These are phyloP conservation scores for Rhodophaea formosa DNA, from an alignment of 2,888 invertebrate genomes.

Conservation along the genomic window DNA sequence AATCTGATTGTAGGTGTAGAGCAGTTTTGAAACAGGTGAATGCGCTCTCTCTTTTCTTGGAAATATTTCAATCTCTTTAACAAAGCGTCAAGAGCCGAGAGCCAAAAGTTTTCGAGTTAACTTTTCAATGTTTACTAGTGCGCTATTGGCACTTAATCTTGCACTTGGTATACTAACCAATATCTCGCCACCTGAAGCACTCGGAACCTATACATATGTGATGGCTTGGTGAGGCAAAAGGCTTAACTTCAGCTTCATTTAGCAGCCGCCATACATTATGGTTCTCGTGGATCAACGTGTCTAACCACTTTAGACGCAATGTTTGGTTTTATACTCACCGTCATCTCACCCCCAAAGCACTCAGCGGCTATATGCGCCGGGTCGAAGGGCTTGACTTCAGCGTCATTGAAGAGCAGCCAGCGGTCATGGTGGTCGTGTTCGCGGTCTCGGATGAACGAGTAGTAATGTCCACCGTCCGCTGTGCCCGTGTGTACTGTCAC, in stretches of 20 bases:
- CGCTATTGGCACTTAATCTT: too few species aligned
- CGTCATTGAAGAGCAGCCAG: conserved; percentile 96
- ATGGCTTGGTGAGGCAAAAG: conserved; percentile 89
- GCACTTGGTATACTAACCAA: conserved; percentile 80
- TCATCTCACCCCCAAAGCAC: conserved; percentile 99
- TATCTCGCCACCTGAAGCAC: conserved; percentile 98
- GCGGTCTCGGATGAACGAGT: conserved; percentile 96
- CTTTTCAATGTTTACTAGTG: too few species aligned
- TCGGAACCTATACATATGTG: conserved; percentile 96
- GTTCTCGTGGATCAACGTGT: conserved; percentile 59
- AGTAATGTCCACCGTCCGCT: conserved; percentile 98
- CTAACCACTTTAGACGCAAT: not conserved
- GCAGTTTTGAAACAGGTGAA: too few species aligned
- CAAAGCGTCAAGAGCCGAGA: too few species aligned
- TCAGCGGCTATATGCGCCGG: conserved; percentile 96
- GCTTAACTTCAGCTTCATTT: conserved; percentile 96
- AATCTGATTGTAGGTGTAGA: too few species aligned
- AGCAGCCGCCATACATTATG: conserved; percentile 96
- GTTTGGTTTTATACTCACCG: conserved; percentile 74
- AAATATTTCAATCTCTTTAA: too few species aligned
- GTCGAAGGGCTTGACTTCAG: conserved; percentile 97
- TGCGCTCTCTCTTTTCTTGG: too few species aligned
- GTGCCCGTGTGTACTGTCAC: conserved; percentile 99
- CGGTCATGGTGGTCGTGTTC: conserved; percentile 88
- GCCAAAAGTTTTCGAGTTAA: too few species aligned